Conservation (phyloP, 1,140 invertebrate genomes). For the Diachasmimorpha longicaudata region DNA sequence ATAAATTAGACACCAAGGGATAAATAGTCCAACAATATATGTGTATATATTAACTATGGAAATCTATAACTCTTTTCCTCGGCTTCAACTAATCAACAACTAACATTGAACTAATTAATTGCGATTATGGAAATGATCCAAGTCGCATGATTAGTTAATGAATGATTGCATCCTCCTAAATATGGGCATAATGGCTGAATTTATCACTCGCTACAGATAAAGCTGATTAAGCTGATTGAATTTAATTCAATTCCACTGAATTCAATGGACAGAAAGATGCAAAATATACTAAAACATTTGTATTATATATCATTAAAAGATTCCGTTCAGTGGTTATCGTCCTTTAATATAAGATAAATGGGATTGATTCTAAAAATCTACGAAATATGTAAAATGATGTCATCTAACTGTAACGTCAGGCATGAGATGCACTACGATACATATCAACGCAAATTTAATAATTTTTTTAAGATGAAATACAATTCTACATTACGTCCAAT, state of each 20-base stretch:
- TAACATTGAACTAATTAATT: not conserved
- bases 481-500: constrained; percentile 43
- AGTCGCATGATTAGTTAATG: not conserved
- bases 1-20: not conserved
- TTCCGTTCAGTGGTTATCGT: too few species aligned
- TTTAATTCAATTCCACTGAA: too few species aligned
- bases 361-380: too few species aligned
- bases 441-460: constrained; percentile 14
- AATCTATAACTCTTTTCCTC: not conserved
- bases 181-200: not conserved
- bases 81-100: not conserved
- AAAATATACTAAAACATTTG: too few species aligned
- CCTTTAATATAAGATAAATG: too few species aligned
- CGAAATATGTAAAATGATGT: not conserved
- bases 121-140: not conserved
- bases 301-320: too few species aligned
- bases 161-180: not conserved
- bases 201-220: not conserved
- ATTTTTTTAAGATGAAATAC: not conserved
- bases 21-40: not conserved
- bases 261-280: too few species aligned
- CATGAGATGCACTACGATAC: constrained; percentile 52
- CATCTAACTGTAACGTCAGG: constrained; percentile 33
- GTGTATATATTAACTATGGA: not conserved
- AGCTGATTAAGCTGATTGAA: not conserved